Evolutionary conservation across 2,113 vertebrate genomes (phyloP).

Genomic region (Oncorhynchus clarkii): DNA sequence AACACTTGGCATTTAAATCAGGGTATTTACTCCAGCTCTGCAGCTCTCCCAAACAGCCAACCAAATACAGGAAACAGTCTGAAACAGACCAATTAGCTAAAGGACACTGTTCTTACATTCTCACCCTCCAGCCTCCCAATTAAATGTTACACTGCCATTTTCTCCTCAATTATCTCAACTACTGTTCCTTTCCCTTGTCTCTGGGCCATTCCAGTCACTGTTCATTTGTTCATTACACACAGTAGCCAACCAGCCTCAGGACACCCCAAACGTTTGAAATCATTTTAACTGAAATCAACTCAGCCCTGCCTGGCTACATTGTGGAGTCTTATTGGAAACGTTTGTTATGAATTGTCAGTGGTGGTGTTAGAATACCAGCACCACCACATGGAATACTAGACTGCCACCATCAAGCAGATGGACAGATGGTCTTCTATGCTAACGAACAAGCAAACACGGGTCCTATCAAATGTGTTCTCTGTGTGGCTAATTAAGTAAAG

Average conservation of each 20-base stretch:
- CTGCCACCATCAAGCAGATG: background rate
- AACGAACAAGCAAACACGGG: background rate
- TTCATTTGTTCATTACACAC: background rate
- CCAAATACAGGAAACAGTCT: conserved; percentile 1
- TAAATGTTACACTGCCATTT: background rate
- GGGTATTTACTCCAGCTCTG: background rate
- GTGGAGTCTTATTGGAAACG: background rate
- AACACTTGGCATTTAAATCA: background rate
- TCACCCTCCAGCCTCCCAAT: conserved; percentile 12
- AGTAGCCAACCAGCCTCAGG: background rate
- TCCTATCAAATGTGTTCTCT: too few relatives aligned
- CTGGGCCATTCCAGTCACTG: background rate
- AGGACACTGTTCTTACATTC: conserved; percentile 2
- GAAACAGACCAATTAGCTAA: conserved; percentile 14
- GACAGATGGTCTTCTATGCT: conserved; percentile 10
- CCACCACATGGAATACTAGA: too few relatives aligned
- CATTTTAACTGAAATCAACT: too few relatives aligned
- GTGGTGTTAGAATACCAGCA: too few relatives aligned
- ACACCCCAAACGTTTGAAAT: background rate
- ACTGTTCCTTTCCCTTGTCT: background rate
- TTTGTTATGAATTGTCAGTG: background rate
- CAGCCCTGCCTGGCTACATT: background rate
- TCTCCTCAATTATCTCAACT: background rate
- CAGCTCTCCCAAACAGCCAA: conserved; percentile 3
- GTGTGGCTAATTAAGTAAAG: too few relatives aligned